Conservation (phyloP, 2,113 vertebrate genomes). For the Noturus placidus region DNA sequence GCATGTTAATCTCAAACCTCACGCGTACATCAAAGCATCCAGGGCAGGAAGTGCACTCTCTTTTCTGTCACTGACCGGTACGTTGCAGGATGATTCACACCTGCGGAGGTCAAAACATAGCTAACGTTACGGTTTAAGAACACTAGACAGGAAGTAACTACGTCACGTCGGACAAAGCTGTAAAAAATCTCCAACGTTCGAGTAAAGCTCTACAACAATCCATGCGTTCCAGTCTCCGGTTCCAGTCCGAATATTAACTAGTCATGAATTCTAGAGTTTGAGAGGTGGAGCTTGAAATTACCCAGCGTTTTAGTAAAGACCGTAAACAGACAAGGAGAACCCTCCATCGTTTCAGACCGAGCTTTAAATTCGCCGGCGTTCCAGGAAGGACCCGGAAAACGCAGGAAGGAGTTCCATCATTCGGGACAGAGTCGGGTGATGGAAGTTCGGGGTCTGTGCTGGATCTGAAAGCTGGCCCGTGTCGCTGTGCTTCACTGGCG, state of each 20-base stretch:
- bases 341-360: neutral
- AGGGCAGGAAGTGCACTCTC: neutral
- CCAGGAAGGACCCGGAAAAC: neutral
- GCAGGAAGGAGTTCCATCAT: neutral
- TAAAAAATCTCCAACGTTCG: neutral
- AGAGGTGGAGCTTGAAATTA: neutral
- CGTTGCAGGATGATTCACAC: neutral
- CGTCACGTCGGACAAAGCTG: neutral
- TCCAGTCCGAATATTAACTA: too few species aligned
- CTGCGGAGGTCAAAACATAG: neutral
- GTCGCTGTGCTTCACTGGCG: neutral
- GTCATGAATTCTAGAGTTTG: too few species aligned
- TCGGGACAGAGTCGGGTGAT: too few species aligned
- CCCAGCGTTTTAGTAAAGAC: neutral
- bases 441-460: neutral
- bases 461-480: too few species aligned
- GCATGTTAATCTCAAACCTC: constrained; percentile 21
- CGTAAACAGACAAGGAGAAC: rapidly evolving
- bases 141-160: neutral
- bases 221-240: neutral
- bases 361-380: neutral
- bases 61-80: neutral
- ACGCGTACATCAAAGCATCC: constrained; percentile 29
- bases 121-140: neutral
- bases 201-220: neutral